Conservation (phyloP, 2,888 invertebrate species). For the Spisula subtruncata region DNA sequence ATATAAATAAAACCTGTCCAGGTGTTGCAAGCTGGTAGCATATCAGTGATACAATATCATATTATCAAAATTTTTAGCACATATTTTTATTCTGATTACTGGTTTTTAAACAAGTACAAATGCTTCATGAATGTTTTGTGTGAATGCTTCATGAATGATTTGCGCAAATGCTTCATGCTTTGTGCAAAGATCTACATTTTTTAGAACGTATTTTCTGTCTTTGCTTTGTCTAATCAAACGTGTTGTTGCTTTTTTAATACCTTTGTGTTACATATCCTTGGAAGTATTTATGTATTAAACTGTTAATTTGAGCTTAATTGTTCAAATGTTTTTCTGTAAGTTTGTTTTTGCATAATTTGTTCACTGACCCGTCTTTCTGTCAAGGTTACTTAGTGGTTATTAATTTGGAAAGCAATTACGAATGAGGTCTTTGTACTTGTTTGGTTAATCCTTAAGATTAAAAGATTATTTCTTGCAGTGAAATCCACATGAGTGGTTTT, state of each 20-base stretch:
- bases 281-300: background rate
- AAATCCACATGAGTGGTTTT: background rate
- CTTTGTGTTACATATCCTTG: background rate
- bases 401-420: background rate
- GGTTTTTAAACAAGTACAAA: too few species aligned
- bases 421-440: background rate
- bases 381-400: background rate
- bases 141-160: too few species aligned
- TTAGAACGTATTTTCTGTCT: too few species aligned
- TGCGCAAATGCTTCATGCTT: background rate
- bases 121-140: too few species aligned
- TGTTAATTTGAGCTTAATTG: background rate
- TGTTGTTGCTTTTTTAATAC: background rate
- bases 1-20: background rate
- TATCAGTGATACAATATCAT: too few species aligned
- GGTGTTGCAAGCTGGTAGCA: too few species aligned
- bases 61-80: too few species aligned
- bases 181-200: too few species aligned
- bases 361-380: background rate
- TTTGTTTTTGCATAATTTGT: background rate
- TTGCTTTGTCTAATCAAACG: background rate
- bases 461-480: conserved; percentile 4
- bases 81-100: too few species aligned
- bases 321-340: background rate
- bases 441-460: background rate